These are phyloP conservation scores for Paracanthobrama guichenoti DNA, from an alignment of 2,113 vertebrate genomes.

Conservation along the genomic window DNA sequence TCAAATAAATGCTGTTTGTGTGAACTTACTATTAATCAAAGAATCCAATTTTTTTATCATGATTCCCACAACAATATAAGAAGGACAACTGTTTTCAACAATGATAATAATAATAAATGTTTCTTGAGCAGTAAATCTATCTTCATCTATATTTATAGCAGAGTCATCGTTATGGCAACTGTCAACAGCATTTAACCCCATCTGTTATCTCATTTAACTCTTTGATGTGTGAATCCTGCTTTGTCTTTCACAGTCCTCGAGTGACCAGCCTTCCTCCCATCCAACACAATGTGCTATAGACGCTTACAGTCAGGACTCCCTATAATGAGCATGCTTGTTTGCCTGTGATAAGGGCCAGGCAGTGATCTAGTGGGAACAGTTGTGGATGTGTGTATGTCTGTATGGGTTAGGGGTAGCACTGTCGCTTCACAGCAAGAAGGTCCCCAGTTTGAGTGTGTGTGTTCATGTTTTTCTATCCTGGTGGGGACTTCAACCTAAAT, in stretches of 20 bases:
- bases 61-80: neutral
- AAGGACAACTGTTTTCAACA: no score
- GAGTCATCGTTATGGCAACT: conserved; percentile 88
- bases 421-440: no score
- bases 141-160: conserved; percentile 88
- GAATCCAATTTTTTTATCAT: neutral
- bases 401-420: neutral
- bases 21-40: neutral
- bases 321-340: conserved; percentile 88
- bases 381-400: conserved; percentile 24
- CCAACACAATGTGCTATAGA: conserved; percentile 89
- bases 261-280: conserved; percentile 85
- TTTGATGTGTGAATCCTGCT: conserved; percentile 86
- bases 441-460: no score
- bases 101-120: no score
- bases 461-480: no score
- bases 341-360: conserved; percentile 86
- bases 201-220: conserved; percentile 86
- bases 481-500: no score
- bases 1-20: neutral
- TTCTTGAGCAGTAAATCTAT: neutral
- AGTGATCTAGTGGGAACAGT: conserved; percentile 77
- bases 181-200: conserved; percentile 89
- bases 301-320: conserved; percentile 76
- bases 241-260: conserved; percentile 87